Conservation (phyloP, 2,888 invertebrate genomes). For the Keiferia lycopersicella region DNA sequence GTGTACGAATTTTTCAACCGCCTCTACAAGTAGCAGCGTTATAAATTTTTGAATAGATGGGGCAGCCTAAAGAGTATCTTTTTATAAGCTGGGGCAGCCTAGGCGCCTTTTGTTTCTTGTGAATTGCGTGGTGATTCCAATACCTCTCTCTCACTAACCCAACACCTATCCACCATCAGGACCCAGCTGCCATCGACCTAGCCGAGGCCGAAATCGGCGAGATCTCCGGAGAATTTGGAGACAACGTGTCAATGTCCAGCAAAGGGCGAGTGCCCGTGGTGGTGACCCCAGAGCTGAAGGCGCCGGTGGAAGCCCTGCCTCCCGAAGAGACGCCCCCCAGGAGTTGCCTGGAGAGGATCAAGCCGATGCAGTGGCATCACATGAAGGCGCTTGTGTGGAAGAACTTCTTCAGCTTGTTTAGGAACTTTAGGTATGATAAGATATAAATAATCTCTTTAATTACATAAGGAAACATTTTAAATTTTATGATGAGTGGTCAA, state of each 20-base stretch:
- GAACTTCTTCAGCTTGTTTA: slow-evolving; percentile 92
- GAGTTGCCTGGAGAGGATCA: slow-evolving; percentile 80
- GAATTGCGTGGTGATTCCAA: no score
- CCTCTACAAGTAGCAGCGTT: no score
- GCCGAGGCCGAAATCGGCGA: slow-evolving; percentile 87
- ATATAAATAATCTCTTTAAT: slow-evolving; percentile 45
- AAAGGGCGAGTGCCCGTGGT: slow-evolving; percentile 84
- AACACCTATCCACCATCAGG: no score
- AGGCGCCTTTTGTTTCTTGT: no score
- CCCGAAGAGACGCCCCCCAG: slow-evolving; percentile 83
- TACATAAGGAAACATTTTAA: no score
- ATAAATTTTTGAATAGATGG: no score
- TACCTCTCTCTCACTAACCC: no score
- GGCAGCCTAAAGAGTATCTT: no score
- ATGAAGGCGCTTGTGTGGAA: slow-evolving; percentile 94
- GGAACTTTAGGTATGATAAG: slow-evolving; percentile 90
- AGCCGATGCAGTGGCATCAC: slow-evolving; percentile 85
- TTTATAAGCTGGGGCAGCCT: no score
- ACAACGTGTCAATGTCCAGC: slow-evolving; percentile 90
- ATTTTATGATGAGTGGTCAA: no score
- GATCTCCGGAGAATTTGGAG: slow-evolving; percentile 93
- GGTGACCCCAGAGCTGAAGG: slow-evolving; percentile 74
- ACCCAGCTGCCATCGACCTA: slow-evolving; percentile 83
- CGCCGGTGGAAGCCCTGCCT: slow-evolving; percentile 83
- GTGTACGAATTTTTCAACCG: no score